These are phyloP conservation scores for Gobiocypris rarus DNA, from an alignment of 2,113 vertebrate genomes.

Conservation along the genomic window DNA sequence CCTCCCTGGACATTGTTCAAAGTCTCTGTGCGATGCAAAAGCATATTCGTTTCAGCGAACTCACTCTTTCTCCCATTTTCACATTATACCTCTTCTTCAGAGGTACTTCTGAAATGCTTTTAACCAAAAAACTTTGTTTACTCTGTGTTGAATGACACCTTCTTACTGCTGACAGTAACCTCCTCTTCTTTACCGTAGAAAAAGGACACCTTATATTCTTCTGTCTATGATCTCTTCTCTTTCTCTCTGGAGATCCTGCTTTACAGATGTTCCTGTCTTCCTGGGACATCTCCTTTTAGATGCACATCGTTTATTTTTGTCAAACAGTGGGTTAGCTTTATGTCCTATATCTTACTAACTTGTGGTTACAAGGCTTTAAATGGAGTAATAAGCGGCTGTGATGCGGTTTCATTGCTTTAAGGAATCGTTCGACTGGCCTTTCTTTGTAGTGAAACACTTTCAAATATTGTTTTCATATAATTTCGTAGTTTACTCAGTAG, in stretches of 20 bases:
- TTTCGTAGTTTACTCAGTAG: constrained; percentile 17
- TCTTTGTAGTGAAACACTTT: constrained; percentile 73
- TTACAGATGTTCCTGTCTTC: constrained; percentile 81
- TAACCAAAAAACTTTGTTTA: constrained; percentile 88
- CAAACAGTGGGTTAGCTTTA: constrained; percentile 73
- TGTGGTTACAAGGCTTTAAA: constrained; percentile 83
- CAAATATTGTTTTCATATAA: constrained; percentile 56
- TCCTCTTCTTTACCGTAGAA: constrained; percentile 75
- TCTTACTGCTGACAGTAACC: constrained; percentile 68
- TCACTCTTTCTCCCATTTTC: constrained; percentile 44
- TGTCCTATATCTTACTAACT: constrained; percentile 71
- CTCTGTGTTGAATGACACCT: constrained; percentile 52
- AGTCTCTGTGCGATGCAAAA: constrained; percentile 42
- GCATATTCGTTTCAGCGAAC: constrained; percentile 51
- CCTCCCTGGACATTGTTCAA: constrained; percentile 33
- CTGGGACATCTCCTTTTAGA: constrained; percentile 72
- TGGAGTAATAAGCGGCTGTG: constrained; percentile 78
- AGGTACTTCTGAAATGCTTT: constrained; percentile 89
- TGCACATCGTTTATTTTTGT: constrained; percentile 72
- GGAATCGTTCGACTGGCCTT: constrained; percentile 66
- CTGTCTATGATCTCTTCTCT: constrained; percentile 65
- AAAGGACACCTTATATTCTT: constrained; percentile 49
- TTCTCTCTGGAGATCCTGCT: constrained; percentile 74
- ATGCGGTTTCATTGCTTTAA: constrained; percentile 81
- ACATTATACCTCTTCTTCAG: constrained; percentile 77